Conservation (phyloP, 2,113 vertebrate genomes). For the Corydoras sp. region DNA sequence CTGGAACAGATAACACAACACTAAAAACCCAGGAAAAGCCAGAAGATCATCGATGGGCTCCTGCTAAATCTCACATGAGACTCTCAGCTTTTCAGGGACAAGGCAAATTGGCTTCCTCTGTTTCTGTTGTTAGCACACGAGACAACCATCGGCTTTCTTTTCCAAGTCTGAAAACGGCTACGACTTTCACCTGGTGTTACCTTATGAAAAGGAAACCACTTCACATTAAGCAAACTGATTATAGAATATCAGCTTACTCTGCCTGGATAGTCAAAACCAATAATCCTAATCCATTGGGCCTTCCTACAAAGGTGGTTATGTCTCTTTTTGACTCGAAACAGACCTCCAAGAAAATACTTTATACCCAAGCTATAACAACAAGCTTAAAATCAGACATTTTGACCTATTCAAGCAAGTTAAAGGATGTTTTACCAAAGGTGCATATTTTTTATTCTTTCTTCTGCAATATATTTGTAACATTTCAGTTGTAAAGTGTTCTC, state of each 20-base stretch:
- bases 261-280: constrained; percentile 75
- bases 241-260: constrained; percentile 85
- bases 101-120: constrained; percentile 58
- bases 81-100: constrained; percentile 62
- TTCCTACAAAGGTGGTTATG: constrained; percentile 91
- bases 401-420: constrained; percentile 92
- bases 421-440: constrained; percentile 84
- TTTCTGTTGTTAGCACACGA: constrained; percentile 64
- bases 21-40: constrained; percentile 62
- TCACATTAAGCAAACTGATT: constrained; percentile 78
- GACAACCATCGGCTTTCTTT: constrained; percentile 78
- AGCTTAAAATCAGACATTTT: constrained; percentile 78
- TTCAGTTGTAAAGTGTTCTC: neutral
- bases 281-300: constrained; percentile 84
- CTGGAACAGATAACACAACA: constrained; percentile 48
- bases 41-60: constrained; percentile 69
- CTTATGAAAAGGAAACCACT: constrained; percentile 82
- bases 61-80: constrained; percentile 58
- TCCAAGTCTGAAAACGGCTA: constrained; percentile 89
- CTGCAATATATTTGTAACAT: neutral
- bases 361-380: constrained; percentile 84
- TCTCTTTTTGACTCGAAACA: constrained; percentile 93
- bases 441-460: constrained; percentile 3
- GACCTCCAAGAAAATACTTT: constrained; percentile 80
- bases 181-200: constrained; percentile 93